These are phyloP conservation scores for Kradibia gibbosae DNA, from an alignment of 1,140 invertebrate species.

Conservation along the genomic window DNA sequence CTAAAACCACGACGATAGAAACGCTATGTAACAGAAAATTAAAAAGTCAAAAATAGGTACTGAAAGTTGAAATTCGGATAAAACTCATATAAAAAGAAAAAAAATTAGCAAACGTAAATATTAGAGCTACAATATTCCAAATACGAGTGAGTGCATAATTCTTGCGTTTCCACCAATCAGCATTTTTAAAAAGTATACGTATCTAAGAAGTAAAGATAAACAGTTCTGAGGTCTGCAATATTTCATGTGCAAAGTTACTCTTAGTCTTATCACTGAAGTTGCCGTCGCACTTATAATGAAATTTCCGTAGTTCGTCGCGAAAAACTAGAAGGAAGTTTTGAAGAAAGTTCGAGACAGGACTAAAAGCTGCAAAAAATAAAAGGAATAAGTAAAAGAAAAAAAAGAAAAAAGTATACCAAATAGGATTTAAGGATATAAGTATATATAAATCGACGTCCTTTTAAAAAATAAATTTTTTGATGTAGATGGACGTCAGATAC, in stretches of 20 bases:
- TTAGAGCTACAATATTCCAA: not conserved
- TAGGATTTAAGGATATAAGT: constrained; percentile 47
- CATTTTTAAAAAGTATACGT: constrained; percentile 55
- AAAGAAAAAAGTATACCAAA: not conserved
- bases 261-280: constrained; percentile 45
- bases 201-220: constrained; percentile 17
- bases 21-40: not conserved
- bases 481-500: no score
- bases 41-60: not conserved
- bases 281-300: constrained; percentile 45
- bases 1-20: constrained; percentile 7
- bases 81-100: constrained; percentile 2
- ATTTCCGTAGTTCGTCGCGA: constrained; percentile 35
- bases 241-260: constrained; percentile 46
- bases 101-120: constrained; percentile 7
- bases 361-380: constrained; percentile 2
- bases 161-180: constrained; percentile 57
- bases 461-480: constrained; percentile 30
- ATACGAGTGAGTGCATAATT: not conserved
- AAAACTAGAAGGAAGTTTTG: constrained; percentile 40
- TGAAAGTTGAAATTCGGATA: not conserved
- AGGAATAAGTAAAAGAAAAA: not conserved
- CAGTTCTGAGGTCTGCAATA: constrained; percentile 47
- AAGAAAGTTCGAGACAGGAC: constrained; percentile 42
- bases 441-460: constrained; percentile 45